Conservation (phyloP, 2,113 vertebrate species). For the Xyliphius kryptos region DNA sequence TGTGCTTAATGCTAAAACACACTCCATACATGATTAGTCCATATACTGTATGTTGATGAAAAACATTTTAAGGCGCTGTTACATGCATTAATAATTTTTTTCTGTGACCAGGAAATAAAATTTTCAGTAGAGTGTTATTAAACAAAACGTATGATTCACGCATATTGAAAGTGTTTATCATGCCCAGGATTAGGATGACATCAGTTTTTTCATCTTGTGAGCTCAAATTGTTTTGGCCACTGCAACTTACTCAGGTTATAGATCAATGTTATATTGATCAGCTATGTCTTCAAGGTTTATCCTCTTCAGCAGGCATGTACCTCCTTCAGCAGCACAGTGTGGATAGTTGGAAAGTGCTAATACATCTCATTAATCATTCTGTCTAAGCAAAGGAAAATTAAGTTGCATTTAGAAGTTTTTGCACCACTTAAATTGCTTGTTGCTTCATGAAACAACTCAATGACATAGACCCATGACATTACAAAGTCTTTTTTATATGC, state of each 20-base stretch:
- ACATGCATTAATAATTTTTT: no score
- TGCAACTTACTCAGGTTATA: neutral
- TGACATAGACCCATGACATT: no score
- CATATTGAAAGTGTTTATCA: neutral
- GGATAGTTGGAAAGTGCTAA: neutral
- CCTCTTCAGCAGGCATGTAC: neutral
- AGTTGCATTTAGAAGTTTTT: neutral
- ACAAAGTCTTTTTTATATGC: no score
- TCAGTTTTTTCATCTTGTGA: neutral
- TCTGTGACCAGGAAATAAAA: no score
- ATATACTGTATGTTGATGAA: no score
- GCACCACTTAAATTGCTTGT: neutral
- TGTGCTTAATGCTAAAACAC: no score
- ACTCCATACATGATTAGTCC: no score
- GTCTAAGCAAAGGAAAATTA: neutral
- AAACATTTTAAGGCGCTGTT: no score
- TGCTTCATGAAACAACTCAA: no score
- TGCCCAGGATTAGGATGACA: neutral
- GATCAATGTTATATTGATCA: neutral
- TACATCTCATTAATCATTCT: neutral
- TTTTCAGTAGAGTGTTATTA: neutral
- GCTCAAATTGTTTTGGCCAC: neutral
- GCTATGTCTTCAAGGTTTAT: neutral
- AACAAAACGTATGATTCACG: neutral
- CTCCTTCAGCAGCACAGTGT: neutral